A percentile compares a stretch with the other conserved stretches of the same genome.
phyloP scores from a whole-genome alignment of 2,113 vertebrate genomes.

The Procavia capensis region DNA sequence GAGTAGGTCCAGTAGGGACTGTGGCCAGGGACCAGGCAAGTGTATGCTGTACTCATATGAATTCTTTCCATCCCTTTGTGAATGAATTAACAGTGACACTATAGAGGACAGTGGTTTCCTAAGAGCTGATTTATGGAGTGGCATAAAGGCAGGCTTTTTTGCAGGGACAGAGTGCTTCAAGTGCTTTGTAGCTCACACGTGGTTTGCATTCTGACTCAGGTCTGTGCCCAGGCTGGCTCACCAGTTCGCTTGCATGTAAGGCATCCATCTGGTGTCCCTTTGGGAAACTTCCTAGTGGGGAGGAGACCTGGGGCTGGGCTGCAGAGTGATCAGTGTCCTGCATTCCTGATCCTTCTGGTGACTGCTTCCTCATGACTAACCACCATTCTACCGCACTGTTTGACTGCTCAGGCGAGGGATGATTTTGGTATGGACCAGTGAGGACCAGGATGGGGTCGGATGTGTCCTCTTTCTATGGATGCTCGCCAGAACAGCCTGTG shows the following conservation, averaged over 20 bases:
- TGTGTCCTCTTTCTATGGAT: background rate
- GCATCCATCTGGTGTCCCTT: background rate
- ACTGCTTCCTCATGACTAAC: background rate
- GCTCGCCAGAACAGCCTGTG: background rate
- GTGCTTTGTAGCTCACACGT: background rate
- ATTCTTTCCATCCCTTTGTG: background rate
- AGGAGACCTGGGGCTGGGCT: background rate
- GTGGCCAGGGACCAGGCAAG: background rate
- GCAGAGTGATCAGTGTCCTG: background rate
- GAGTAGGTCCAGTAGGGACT: background rate
- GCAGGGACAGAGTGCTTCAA: background rate
- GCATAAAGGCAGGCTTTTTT: background rate
- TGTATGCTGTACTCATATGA: accelerated
- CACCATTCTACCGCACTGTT: background rate
- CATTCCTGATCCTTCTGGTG: background rate
- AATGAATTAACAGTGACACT: accelerated
- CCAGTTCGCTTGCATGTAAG: background rate
- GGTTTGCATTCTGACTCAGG: background rate
- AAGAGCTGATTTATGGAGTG: background rate
- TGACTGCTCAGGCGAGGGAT: background rate
- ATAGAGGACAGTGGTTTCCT: background rate
- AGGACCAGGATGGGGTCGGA: background rate
- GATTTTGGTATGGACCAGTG: background rate
- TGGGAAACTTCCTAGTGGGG: background rate
- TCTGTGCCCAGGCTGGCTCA: background rate